These are phyloP conservation scores for Synergus gifuensis DNA, from an alignment of 2,888 invertebrate species.

Conservation along the genomic window DNA sequence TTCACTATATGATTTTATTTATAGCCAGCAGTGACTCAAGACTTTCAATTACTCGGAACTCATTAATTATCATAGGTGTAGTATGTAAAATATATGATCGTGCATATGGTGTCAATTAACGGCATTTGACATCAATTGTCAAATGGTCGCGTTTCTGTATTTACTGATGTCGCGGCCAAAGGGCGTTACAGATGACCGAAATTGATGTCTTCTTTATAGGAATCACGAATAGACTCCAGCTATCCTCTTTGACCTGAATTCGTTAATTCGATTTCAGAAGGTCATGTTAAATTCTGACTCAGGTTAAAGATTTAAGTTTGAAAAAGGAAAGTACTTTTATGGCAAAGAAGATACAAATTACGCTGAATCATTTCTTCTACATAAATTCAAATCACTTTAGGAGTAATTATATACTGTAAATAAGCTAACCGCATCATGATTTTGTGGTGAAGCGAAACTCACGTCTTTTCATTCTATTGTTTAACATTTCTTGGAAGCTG, in stretches of 20 bases:
- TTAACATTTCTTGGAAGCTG: not conserved
- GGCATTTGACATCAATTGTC: conserved; percentile 22
- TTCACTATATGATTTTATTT: not conserved
- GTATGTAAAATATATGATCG: not conserved
- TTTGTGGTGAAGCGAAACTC: not conserved
- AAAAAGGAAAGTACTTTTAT: not conserved
- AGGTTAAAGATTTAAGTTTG: not conserved
- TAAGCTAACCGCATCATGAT: conserved; percentile 2
- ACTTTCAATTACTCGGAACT: conserved; percentile 1
- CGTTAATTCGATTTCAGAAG: not conserved
- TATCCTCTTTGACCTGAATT: not conserved
- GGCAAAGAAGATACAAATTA: not conserved
- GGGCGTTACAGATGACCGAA: not conserved
- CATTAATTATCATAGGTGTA: not conserved
- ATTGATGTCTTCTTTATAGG: conserved; percentile 16
- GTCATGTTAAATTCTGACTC: not conserved
- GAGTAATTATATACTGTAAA: not conserved
- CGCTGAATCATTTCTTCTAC: not conserved
- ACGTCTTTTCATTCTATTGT: not conserved
- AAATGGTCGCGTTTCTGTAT: conserved; percentile 22
- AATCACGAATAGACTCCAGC: conserved; percentile 1
- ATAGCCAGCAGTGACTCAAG: not conserved
- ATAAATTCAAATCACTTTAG: not conserved
- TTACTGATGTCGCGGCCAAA: conserved; percentile 10
- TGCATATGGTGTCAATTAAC: conserved; percentile 12